Base-by-base conservation (phyloP, 1,140 invertebrate genomes). In the Chironomus tepperi region DNA sequence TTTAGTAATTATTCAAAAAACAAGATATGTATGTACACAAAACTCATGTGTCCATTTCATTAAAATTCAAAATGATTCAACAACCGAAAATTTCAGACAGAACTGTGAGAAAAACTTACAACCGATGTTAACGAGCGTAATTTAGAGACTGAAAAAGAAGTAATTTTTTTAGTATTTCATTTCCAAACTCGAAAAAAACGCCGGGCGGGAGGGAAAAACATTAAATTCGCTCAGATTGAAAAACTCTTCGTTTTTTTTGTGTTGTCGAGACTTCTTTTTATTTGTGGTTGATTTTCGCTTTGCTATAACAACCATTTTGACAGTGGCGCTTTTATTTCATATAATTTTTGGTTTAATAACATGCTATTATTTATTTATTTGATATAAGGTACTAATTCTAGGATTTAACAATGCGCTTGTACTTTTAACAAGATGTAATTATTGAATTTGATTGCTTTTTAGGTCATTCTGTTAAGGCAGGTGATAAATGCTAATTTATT, bases 1-100 rank as follows among this genome's bases (percentile, higher is more conserved):
- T 70, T 70, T 70, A 70, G 16, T 21, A 21, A 70, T 70, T 70
- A 70, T 70, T 70, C 65, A 70, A 70, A 70, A 67, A 18, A 70
- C 24, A 34, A 34, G 24, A 34, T 34, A 34, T 34, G 18, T 70
- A 21, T 70, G 16, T 70, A 21, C 19, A 70, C 65, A 15, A 70
- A 70, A 70, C 65, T 70, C 19, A 70, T 70, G 47, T 57, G 47
- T 57, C 47, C 47, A 57, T 15, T 57, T 57, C 12, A 57, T 57
- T 57, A n/a, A 57, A 34, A 34, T 34, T 34, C 24, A 34, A 34
- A 34, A 34, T 34, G 24, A 34, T 34, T 34, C 24, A 34, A 34
- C 24, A 34, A 5, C 24, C 24, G 24, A 34, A 34, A 34, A n/a
- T n/a, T 5, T 34, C 24, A 34, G 24, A 34, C 24, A 34, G 24